A percentile compares a stretch with the other conserved stretches of the same genome.
These are phyloP conservation scores for Aphaenogaster floridana DNA, from an alignment of 1,140 invertebrate species.

Conservation along the genomic window DNA sequence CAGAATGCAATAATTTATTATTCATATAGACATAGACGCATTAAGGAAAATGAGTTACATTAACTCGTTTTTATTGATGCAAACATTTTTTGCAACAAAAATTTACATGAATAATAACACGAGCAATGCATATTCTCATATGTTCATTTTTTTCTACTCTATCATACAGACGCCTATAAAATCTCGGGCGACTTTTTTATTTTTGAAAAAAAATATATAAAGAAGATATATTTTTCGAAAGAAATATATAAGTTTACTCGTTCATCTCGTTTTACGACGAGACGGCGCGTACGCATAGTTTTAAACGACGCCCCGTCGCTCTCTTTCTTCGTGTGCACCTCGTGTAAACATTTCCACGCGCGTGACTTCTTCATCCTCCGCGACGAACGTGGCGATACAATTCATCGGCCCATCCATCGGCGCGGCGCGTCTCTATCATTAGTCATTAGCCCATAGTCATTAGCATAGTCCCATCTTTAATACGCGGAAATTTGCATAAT, in stretches of 20 bases:
- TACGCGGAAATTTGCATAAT: constrained; percentile 53
- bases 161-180: background rate
- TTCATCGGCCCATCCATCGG: constrained; percentile 6
- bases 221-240: background rate
- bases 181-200: background rate
- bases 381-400: constrained; percentile 26
- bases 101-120: background rate
- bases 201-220: background rate
- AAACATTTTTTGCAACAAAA: background rate
- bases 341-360: constrained; percentile 14
- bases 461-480: background rate
- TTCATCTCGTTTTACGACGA: background rate
- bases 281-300: background rate
- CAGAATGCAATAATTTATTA: constrained; percentile 12
- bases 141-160: background rate
- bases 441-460: constrained; percentile 40
- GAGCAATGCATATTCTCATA: background rate
- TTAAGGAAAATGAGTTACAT: background rate
- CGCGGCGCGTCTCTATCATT: constrained; percentile 26
- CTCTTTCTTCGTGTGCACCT: background rate
- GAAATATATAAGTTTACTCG: background rate
- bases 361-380: constrained; percentile 20
- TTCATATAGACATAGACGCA: background rate
- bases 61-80: background rate
- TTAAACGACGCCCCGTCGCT: background rate